A percentile compares a stretch with the other conserved stretches of the same genome.
phyloP scores from a whole-genome alignment of 1,140 invertebrate genomes.

The Brachionus sp. region DNA sequence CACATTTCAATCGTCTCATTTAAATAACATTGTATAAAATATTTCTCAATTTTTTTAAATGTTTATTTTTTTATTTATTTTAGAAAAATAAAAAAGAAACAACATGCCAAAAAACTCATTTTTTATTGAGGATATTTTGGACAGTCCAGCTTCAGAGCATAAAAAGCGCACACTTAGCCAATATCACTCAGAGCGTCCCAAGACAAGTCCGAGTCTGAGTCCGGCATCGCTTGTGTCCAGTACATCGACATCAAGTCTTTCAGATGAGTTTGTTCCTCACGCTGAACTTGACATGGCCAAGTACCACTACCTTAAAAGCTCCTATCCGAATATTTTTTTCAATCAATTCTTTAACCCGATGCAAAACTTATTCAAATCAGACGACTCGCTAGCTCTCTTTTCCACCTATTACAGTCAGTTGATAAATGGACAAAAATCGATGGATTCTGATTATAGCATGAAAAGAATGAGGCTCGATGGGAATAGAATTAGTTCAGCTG shows the following conservation, averaged over 20 bases:
- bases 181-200: background rate
- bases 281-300: background rate
- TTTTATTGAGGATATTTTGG: conserved; percentile 41
- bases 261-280: background rate
- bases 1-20: background rate
- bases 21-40: background rate
- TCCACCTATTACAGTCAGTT: background rate
- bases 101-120: conserved; percentile 42
- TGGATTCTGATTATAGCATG: background rate
- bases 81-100: background rate
- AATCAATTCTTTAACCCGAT: conserved; percentile 18
- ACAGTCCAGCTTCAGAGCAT: background rate
- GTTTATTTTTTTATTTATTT: background rate
- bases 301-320: background rate
- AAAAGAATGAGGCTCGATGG: background rate
- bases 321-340: background rate
- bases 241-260: background rate
- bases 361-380: background rate
- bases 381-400: background rate
- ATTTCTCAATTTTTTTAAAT: background rate
- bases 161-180: conserved; percentile 12
- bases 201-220: conserved; percentile 12
- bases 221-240: background rate
- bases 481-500: background rate
- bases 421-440: background rate